phyloP scores from a whole-genome alignment of 2,888 invertebrate species.

The Cremastinae sp. region DNA sequence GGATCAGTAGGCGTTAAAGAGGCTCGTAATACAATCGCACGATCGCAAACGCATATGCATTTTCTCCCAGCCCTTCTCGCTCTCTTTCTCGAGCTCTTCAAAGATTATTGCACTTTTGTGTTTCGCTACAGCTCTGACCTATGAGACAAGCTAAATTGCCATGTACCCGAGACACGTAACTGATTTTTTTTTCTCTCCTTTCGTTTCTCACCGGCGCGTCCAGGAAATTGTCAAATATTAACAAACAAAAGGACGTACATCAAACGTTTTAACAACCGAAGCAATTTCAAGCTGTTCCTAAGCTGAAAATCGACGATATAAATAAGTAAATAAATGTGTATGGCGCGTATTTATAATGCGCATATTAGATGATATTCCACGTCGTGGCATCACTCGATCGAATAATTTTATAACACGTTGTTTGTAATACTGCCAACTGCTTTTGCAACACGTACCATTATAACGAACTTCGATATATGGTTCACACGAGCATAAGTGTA shows the following conservation, averaged over 20 bases:
- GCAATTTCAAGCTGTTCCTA: neutral
- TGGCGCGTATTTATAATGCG: neutral
- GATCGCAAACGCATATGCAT: conserved; percentile 13
- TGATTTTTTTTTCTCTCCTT: too few relatives aligned
- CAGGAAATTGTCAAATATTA: conserved; percentile 13
- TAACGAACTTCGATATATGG: neutral
- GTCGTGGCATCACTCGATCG: conserved; percentile 31
- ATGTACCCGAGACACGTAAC: neutral
- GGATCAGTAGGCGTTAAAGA: conserved; percentile 44
- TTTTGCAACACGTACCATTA: conserved; percentile 42
- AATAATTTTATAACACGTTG: conserved; percentile 52
- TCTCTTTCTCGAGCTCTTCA: neutral
- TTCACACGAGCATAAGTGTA: conserved; percentile 2
- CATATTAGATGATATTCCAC: conserved; percentile 6
- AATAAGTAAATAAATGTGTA: neutral
- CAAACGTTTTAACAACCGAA: neutral
- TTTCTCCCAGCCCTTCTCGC: conserved; percentile 11
- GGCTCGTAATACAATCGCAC: neutral
- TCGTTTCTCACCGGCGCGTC: conserved; percentile 15
- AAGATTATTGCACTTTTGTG: conserved; percentile 17
- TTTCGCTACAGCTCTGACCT: conserved; percentile 37
- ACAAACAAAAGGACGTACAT: neutral
- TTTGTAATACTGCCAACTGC: conserved; percentile 54
- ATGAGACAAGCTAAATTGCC: conserved; percentile 42
- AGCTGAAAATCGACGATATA: neutral